These are phyloP conservation scores for Drosophila mauritiana DNA, from an alignment of 1,140 invertebrate genomes.

Conservation along the genomic window DNA sequence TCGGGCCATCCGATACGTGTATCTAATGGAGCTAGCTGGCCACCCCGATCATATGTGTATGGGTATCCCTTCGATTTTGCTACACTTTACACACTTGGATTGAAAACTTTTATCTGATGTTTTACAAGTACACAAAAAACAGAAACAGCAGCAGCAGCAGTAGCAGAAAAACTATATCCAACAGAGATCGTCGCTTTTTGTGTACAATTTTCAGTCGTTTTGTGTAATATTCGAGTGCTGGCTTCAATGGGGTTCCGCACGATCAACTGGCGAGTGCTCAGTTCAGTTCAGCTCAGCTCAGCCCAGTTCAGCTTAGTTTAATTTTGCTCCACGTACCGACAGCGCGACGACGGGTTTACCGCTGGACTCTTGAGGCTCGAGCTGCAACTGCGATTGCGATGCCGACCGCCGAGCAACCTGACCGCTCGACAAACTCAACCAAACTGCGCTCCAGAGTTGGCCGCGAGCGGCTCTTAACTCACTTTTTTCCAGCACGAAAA, in stretches of 20 bases:
- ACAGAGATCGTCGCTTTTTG: conserved; percentile 33
- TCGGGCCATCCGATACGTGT: conserved; percentile 44
- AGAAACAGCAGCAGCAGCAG: conserved; percentile 37
- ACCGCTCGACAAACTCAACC: conserved; percentile 65
- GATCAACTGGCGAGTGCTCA: conserved; percentile 55
- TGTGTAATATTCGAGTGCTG: conserved; percentile 13
- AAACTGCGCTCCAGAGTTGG: conserved; percentile 69
- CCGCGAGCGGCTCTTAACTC: conserved; percentile 67
- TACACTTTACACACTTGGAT: conserved; percentile 48
- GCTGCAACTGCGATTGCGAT: conserved; percentile 28
- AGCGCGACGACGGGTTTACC: conserved; percentile 52
- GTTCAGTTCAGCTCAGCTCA: conserved; percentile 27
- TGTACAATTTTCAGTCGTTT: conserved; percentile 17
- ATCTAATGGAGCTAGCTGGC: conserved; percentile 5
- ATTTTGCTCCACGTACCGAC: conserved; percentile 38
- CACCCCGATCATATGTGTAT: conserved; percentile 8
- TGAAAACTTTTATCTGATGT: conserved; percentile 46
- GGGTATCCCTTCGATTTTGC: not conserved
- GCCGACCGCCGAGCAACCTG: conserved; percentile 51
- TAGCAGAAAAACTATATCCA: not conserved
- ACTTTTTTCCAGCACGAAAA: conserved; percentile 46
- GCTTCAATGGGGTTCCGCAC: conserved; percentile 51
- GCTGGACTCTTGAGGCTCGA: conserved; percentile 52
- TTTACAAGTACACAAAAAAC: conserved; percentile 33
- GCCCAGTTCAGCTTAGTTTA: not conserved